Evolutionary conservation across 2,113 vertebrate genomes (phyloP).

Genomic region (Gambusia affinis): DNA sequence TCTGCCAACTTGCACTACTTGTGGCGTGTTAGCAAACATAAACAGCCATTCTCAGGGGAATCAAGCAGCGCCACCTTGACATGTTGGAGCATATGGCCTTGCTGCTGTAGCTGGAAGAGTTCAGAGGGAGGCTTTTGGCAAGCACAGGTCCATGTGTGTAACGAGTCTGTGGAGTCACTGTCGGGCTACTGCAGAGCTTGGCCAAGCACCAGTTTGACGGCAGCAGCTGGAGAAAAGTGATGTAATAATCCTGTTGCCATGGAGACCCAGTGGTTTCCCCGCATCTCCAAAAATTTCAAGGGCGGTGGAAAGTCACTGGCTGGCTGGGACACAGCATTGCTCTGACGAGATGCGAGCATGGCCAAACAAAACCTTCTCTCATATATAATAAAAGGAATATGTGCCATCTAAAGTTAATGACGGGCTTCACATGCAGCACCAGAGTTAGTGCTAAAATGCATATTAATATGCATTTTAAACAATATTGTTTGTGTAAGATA

Average conservation of each 20-base stretch:
- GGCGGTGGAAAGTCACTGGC: slow-evolving; percentile 70
- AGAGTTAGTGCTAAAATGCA: not conserved
- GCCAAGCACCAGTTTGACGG: slow-evolving; percentile 70
- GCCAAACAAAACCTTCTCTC: slow-evolving; percentile 8
- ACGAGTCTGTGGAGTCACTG: slow-evolving; percentile 53
- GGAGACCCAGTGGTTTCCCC: slow-evolving; percentile 69
- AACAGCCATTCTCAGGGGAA: not conserved
- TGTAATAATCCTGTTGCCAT: slow-evolving; percentile 79
- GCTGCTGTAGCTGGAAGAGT: slow-evolving; percentile 22
- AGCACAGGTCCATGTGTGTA: slow-evolving; percentile 21
- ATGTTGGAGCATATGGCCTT: not conserved
- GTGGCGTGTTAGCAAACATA: not conserved
- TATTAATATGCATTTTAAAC: too few species aligned
- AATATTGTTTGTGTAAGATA: not conserved
- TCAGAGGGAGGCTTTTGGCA: slow-evolving; percentile 38
- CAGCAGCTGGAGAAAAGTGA: slow-evolving; percentile 72
- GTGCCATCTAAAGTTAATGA: not conserved
- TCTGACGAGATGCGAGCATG: slow-evolving; percentile 22
- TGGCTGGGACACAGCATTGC: slow-evolving; percentile 42
- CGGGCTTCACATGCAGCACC: not conserved
- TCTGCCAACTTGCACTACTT: not conserved
- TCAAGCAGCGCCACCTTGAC: not conserved
- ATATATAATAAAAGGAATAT: slow-evolving; percentile 1
- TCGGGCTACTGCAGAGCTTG: slow-evolving; percentile 61
- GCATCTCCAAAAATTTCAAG: slow-evolving; percentile 74